A percentile compares a stretch with the other conserved stretches of the same genome.
phyloP scores from a whole-genome alignment of 2,797 vertebrate species.

The Xerus rutilus region DNA sequence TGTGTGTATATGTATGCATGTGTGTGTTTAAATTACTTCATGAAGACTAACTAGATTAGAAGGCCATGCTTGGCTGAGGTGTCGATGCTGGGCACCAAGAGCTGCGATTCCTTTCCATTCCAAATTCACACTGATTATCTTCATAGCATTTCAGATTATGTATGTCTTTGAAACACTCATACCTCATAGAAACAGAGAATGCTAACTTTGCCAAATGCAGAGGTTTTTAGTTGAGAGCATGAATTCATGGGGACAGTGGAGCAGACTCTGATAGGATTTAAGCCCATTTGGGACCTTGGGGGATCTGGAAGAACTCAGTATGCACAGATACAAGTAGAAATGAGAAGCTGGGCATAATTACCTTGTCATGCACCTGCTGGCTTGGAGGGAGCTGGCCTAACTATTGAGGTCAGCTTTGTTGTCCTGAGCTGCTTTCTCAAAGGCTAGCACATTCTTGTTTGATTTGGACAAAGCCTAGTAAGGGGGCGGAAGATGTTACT shows the following conservation, averaged over 20 bases:
- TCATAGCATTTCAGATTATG: background rate
- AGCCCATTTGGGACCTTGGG: background rate
- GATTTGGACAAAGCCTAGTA: background rate
- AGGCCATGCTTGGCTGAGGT: background rate
- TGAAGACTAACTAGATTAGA: background rate
- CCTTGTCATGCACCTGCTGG: background rate
- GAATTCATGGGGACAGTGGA: background rate
- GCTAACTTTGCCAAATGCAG: background rate
- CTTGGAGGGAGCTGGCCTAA: background rate
- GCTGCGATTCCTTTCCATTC: background rate
- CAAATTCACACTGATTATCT: background rate
- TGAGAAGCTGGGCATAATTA: background rate
- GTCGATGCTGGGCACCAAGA: accelerated
- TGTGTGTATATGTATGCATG: background rate
- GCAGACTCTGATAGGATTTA: too few relatives aligned
- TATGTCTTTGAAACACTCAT: background rate
- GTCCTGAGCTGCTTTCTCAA: background rate
- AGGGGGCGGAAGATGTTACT: background rate
- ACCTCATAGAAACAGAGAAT: background rate
- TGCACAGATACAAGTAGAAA: background rate
- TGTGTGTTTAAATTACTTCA: background rate
- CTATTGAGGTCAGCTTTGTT: background rate
- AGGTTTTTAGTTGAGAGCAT: background rate
- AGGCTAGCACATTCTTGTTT: background rate
- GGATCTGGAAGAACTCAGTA: background rate